Evolutionary conservation across 2,113 vertebrate genomes (phyloP).

Genomic region (mouse (Mus musculus)): DNA sequence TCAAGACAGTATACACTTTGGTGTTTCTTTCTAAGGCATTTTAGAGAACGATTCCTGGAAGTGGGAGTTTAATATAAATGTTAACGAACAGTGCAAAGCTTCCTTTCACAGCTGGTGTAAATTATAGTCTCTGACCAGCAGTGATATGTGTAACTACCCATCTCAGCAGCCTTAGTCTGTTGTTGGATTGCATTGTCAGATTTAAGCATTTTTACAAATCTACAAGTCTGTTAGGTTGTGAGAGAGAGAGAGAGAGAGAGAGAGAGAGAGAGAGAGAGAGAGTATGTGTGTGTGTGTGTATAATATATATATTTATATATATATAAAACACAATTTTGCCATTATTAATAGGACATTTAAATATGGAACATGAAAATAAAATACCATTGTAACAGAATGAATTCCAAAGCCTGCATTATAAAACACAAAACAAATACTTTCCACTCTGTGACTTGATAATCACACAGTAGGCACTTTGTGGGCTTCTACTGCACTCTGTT

Average conservation of each 20-base stretch:
- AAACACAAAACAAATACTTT: not conserved
- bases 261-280: too few species aligned
- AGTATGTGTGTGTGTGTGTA: too few species aligned
- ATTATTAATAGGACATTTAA: slow-evolving; percentile 34
- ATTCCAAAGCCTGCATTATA: not conserved
- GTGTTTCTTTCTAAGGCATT: not conserved
- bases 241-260: too few species aligned
- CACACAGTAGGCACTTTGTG: not conserved
- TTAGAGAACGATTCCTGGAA: not conserved
- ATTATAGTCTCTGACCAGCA: not conserved
- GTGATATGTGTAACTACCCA: not conserved
- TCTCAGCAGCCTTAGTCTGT: not conserved
- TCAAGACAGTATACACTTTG: not conserved
- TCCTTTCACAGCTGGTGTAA: not conserved
- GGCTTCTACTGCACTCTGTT: not conserved
- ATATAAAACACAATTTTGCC: not conserved
- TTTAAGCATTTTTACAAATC: not conserved
- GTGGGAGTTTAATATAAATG: not conserved
- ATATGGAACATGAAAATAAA: slow-evolving; percentile 33
- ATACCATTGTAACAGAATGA: slow-evolving; percentile 10
- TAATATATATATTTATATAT: not conserved
- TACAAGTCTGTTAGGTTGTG: not conserved
- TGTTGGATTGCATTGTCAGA: not conserved
- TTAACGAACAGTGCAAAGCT: not conserved
- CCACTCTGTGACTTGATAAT: not conserved